phyloP scores from a whole-genome alignment of 2,113 vertebrate genomes.

The Solenodon paradoxus region DNA sequence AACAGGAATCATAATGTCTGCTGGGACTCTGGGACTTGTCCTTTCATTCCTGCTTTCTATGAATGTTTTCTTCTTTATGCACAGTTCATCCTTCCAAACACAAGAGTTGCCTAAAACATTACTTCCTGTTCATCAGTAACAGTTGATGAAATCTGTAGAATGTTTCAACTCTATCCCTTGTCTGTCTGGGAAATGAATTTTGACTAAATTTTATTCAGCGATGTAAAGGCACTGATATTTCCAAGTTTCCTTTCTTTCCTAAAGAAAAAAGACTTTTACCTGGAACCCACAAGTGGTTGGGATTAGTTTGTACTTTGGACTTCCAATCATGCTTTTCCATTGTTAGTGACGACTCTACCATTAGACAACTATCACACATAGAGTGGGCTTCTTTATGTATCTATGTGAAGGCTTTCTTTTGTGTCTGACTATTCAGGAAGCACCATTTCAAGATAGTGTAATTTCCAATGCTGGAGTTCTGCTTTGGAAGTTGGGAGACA shows the following conservation, averaged over 20 bases:
- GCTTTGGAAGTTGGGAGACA: conserved; percentile 9
- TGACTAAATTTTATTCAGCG: conserved; percentile 54
- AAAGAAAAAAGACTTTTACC: background rate
- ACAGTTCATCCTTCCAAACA: conserved; percentile 57
- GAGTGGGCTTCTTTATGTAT: background rate
- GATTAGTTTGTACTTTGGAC: background rate
- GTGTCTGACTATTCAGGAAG: background rate
- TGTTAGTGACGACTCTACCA: background rate
- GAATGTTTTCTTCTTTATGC: conserved; percentile 61
- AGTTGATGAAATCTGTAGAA: conserved; percentile 53
- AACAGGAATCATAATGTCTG: background rate
- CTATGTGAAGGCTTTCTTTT: background rate
- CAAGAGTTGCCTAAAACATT: conserved; percentile 43
- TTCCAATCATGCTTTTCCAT: background rate
- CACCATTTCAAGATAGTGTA: background rate
- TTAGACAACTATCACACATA: background rate
- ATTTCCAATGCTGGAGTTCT: conserved; percentile 37
- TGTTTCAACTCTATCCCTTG: conserved; percentile 53
- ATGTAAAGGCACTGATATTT: too few relatives aligned
- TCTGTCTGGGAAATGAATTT: conserved; percentile 27
- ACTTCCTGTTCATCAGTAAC: conserved; percentile 63
- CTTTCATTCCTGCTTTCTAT: background rate
- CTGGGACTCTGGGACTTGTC: too few relatives aligned
- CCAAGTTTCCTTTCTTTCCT: conserved; percentile 20
- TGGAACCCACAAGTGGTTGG: background rate